Evolutionary conservation across 2,888 invertebrate species (phyloP), one percentile per base, ranked within the genome.

Genomic region (Tetranychus piercei): DNA sequence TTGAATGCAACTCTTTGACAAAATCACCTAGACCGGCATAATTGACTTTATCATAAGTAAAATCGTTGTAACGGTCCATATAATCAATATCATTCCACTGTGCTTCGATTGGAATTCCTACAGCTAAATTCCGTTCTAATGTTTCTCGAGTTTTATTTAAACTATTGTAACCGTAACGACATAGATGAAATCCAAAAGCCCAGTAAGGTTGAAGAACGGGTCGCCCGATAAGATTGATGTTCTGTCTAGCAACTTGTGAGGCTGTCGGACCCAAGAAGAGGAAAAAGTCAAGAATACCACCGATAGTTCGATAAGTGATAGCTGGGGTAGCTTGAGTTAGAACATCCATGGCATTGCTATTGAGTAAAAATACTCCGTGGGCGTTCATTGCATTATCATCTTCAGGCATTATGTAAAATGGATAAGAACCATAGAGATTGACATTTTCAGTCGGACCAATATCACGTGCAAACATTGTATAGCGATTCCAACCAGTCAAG

Each of bases 281-380:
- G 81, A 88, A 89, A 76, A 93, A 87, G 81, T 91, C 89, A 3
- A 94, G 84, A 9, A 92, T 85, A 0, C 93, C 93, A 15, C 93
- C 93, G 65, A 89, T 88, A 0, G 89, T 85, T 76, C 94, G 85
- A 82, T 89, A 93, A 0, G 92, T 92, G 73, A 94, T 85, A 1
- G 88, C 90, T 0, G 91, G 91, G 0, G 87, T 85, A 4, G 91
- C 90, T 80, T 92, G 91, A 0, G 92, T 82, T 22, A 89, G 86
- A n/a, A 91, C 85, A 81, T 92, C 91, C 88, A 91, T 90, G 67
- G 91, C 90, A 82, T 92, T 91, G 79, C 90, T 89, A 81, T 92
- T 92, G 22, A 90, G 84, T 5, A 92, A 85, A 71, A 91, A 86
- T 43, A 91, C 88, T 18, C 92, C 92, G 43, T 71, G 71, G 15